Base-by-base conservation (phyloP, 92 coral and sea anemone genomes). In the Actinernus sp. region DNA sequence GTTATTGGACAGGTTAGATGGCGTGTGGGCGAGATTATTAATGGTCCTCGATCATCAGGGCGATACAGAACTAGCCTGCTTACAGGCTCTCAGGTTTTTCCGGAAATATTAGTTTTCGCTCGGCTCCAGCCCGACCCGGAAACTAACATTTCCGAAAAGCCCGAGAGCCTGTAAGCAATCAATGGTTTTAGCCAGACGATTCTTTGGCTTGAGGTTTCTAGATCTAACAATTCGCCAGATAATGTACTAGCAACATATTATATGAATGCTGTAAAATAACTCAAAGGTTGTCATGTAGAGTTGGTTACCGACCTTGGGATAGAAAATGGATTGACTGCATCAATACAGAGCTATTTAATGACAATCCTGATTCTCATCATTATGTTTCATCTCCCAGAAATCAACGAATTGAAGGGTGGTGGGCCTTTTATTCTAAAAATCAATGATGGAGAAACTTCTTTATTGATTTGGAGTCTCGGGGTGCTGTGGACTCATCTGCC, bases 21-120 rank as follows among this genome's bases (percentile, higher is more conserved):
- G 43, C 65, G 65, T 33, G 43, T 71, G 29, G 25, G 39, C 32
- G 68, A 72, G 28, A 71, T 86, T 2, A 43, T 79, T 1, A 30
- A 86, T 62, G 87, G 92, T 17, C 84, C 92, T 61, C 84, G 76
- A 54, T 68, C 83, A 17, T 79, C 68, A 31, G 84, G 87, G 29
- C 83, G 87, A 5, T 73, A 86, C 58, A 44, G 87, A 29, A 26
- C 87, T n/a, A n/a, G n/a, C n/a, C n/a, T n/a, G n/a, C n/a, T n/a
- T n/a, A n/a, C n/a, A n/a, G n/a, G n/a, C n/a, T n/a, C n/a, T n/a
- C n/a, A n/a, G n/a, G n/a, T n/a, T n/a, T n/a, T n/a, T n/a, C n/a
- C n/a, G n/a, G n/a, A n/a, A n/a, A n/a, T n/a, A n/a, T n/a, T n/a
- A n/a, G n/a, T n/a, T n/a, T n/a, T n/a, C n/a, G n/a, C n/a, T n/a